Conservation (phyloP, 2,113 vertebrate genomes). For the Perccottus glenii region DNA sequence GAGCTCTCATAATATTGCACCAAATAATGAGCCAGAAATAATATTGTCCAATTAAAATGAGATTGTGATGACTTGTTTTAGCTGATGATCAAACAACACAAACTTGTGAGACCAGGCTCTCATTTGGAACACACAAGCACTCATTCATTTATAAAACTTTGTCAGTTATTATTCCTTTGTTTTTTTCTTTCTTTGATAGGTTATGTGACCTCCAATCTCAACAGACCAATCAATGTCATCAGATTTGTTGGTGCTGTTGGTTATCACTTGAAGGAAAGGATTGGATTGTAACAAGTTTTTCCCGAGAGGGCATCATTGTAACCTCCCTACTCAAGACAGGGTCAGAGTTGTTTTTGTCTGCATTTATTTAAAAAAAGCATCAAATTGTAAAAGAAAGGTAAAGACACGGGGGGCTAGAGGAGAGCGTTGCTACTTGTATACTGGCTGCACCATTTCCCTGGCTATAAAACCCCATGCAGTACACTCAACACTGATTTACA, state of each 20-base stretch:
- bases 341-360: not conserved
- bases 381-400: constrained; percentile 7
- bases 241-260: constrained; percentile 18
- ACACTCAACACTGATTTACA: constrained; percentile 59
- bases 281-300: not conserved
- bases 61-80: not conserved
- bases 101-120: too few relatives aligned
- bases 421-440: constrained; percentile 14
- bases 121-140: too few relatives aligned
- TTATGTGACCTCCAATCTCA: constrained; percentile 18
- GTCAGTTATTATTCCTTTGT: constrained; percentile 11
- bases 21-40: constrained; percentile 2
- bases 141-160: not conserved
- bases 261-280: constrained; percentile 23
- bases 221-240: constrained; percentile 19
- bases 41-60: constrained; percentile 1
- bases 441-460: constrained; percentile 7
- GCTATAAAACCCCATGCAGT: constrained; percentile 42
- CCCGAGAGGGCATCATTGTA: not conserved
- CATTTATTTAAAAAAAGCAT: constrained; percentile 18
- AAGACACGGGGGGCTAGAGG: not conserved
- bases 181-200: constrained; percentile 1
- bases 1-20: not conserved
- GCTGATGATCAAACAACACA: too few relatives aligned
- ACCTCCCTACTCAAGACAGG: not conserved